Evolutionary conservation across 1,140 invertebrate species (phyloP).

Genomic region (Cepaea nemoralis): DNA sequence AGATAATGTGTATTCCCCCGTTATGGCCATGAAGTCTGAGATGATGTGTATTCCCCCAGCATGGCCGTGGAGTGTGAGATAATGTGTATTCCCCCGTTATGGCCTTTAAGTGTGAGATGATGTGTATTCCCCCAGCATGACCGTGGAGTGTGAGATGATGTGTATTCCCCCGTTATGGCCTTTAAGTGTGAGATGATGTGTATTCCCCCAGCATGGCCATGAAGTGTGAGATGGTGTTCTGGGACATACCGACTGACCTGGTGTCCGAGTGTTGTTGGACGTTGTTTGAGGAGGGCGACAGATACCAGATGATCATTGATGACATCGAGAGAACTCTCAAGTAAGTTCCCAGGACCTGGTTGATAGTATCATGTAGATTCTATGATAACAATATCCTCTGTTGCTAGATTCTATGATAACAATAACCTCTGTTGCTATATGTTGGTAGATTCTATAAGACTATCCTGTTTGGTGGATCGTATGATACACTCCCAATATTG

Average conservation of each 20-base stretch:
- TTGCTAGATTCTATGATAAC: too few relatives aligned
- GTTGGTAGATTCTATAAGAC: too few relatives aligned
- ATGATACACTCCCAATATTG: too few relatives aligned
- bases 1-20: slow-evolving; percentile 15
- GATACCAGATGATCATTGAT: not conserved
- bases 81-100: not conserved
- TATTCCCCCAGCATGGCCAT: not conserved
- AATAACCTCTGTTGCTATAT: too few relatives aligned
- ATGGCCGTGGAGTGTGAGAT: slow-evolving; percentile 10
- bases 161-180: not conserved
- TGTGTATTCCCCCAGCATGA: not conserved
- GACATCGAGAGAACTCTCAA: slow-evolving; percentile 26
- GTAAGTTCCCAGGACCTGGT: too few relatives aligned
- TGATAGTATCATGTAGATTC: too few relatives aligned
- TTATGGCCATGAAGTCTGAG: slow-evolving; percentile 4
- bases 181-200: slow-evolving; percentile 18
- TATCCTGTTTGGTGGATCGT: too few relatives aligned
- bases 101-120: slow-evolving; percentile 10
- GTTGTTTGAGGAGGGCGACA: not conserved
- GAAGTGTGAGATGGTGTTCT: slow-evolving; percentile 25
- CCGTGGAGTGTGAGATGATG: slow-evolving; percentile 13
- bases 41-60: slow-evolving; percentile 6
- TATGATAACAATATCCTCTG: too few relatives aligned
- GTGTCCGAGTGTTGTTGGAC: slow-evolving; percentile 26
- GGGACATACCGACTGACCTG: slow-evolving; percentile 21